These are phyloP conservation scores for Megaleporinus macrocephalus DNA, from an alignment of 2,113 vertebrate species.

Conservation along the genomic window DNA sequence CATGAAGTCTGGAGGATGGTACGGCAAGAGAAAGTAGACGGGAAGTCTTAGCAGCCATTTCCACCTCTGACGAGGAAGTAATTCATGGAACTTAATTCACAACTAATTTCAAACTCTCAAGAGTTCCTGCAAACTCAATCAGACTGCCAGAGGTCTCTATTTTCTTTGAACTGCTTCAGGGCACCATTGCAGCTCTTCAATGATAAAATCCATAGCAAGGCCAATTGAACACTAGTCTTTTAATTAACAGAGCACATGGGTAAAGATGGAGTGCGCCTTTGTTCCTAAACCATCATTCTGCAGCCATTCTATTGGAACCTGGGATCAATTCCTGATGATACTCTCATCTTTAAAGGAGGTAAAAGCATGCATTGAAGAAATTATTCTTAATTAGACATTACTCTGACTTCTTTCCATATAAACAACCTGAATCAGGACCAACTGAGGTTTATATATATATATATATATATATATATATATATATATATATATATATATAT, in stretches of 20 bases:
- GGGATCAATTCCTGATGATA: no score
- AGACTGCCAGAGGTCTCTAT: background rate
- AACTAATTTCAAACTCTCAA: conserved; percentile 29
- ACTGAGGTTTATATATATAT: no score
- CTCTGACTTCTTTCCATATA: no score
- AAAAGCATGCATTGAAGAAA: no score
- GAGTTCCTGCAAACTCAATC: conserved; percentile 24
- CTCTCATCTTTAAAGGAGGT: no score
- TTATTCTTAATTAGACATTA: background rate
- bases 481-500: no score
- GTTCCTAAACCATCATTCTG: background rate
- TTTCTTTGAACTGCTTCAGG: conserved; percentile 13
- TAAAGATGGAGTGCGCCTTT: background rate
- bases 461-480: no score
- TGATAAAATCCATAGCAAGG: conserved; percentile 33
- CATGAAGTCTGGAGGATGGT: background rate
- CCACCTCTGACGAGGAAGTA: conserved; percentile 8
- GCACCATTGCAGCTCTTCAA: conserved; percentile 12
- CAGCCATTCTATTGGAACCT: no score
- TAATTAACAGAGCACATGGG: conserved; percentile 17
- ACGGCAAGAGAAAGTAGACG: background rate
- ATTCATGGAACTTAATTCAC: conserved; percentile 38
- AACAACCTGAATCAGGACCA: background rate
- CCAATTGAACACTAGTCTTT: conserved; percentile 5
- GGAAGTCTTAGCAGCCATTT: conserved; percentile 38